Conservation (phyloP, 1,140 invertebrate species). For the Ceratina australensis region DNA sequence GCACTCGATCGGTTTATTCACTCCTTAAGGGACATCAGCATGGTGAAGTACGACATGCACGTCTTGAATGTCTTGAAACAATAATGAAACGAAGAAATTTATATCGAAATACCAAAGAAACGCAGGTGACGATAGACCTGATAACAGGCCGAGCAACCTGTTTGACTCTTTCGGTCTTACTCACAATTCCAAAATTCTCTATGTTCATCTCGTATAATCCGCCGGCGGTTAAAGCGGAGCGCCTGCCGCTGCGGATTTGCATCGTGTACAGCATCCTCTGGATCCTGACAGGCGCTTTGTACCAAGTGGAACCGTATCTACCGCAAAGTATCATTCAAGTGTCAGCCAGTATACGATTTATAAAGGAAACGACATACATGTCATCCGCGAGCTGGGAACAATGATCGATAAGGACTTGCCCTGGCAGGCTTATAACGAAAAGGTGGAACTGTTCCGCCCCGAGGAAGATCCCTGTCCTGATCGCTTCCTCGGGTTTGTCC, state of each 20-base stretch:
- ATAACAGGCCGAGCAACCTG: no score
- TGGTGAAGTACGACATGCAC: conserved; percentile 8
- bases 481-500: neutral
- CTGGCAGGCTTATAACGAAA: neutral
- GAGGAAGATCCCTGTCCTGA: conserved; percentile 7
- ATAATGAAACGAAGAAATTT: neutral
- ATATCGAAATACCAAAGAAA: no score
- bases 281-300: neutral
- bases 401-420: conserved; percentile 4
- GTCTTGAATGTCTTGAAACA: neutral
- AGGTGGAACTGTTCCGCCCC: neutral
- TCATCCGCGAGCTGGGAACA: neutral
- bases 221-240: neutral
- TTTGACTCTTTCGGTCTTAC: no score
- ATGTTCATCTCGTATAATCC: conserved; percentile 22
- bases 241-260: neutral
- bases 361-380: neutral
- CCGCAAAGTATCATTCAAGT: neutral
- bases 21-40: neutral
- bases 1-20: neutral
- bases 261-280: conserved; percentile 1
- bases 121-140: no score
- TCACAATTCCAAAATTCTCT: conserved; percentile 7
- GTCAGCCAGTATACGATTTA: no score
- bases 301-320: conserved; percentile 5